A percentile compares a stretch with the other conserved stretches of the same genome.
phyloP scores from a whole-genome alignment of 1,140 invertebrate genomes.

The Zaprionus inermis region DNA sequence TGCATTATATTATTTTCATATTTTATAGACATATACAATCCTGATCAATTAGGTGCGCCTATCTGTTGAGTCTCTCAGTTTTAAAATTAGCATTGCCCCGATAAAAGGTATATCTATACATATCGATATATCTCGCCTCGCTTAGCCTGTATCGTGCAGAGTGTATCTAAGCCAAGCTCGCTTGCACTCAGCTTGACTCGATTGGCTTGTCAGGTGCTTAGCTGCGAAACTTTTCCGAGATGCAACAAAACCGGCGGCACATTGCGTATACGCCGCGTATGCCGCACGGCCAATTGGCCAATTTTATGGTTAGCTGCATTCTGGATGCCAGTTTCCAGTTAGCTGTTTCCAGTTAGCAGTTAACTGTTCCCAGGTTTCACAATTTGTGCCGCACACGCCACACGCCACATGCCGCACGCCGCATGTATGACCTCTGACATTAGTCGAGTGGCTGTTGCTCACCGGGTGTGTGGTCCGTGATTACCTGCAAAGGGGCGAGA shows the following conservation, averaged over 20 bases:
- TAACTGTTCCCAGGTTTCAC: background rate
- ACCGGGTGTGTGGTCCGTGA: slow-evolving; percentile 25
- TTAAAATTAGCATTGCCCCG: too few species aligned
- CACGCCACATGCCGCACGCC: too few species aligned
- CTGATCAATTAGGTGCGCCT: too few species aligned
- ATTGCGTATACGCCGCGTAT: slow-evolving; percentile 48
- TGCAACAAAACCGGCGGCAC: slow-evolving; percentile 1
- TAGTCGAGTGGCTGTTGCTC: slow-evolving; percentile 18
- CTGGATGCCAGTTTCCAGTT: slow-evolving; percentile 18
- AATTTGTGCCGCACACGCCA: background rate
- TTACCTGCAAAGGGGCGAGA: background rate
- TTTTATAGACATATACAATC: too few species aligned
- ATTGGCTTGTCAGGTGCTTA: background rate
- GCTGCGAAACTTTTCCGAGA: background rate
- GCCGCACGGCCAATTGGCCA: slow-evolving; percentile 22
- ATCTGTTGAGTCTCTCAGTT: too few species aligned
- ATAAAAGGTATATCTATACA: too few species aligned
- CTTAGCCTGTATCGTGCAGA: background rate
- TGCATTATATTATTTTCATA: too few species aligned
- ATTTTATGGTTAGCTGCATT: slow-evolving; percentile 34
- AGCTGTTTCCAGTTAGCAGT: background rate
- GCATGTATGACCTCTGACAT: slow-evolving; percentile 27
- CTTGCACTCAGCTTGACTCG: background rate
- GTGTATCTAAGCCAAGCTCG: background rate
- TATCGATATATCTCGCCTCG: too few species aligned